Evolutionary conservation across 2,797 vertebrate species (phyloP).

Genomic region (Tamandua tetradactyla): DNA sequence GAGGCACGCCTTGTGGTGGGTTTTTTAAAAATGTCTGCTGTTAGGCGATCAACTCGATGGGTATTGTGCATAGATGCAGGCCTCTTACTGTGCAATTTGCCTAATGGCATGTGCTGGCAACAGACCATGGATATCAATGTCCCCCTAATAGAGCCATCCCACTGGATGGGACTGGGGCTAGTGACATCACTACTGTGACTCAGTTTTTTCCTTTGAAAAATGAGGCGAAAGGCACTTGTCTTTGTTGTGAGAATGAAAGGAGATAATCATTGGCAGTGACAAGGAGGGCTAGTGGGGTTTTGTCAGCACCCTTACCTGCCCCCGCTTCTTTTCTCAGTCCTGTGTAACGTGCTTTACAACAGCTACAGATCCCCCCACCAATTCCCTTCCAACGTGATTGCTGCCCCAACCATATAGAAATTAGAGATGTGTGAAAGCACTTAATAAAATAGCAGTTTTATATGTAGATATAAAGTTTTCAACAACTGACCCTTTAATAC

Average conservation of each 20-base stretch:
- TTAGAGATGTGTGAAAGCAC: not conserved
- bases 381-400: not conserved
- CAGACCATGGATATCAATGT: not conserved
- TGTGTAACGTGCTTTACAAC: not conserved
- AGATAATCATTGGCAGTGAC: not conserved
- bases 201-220: not conserved
- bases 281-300: not conserved
- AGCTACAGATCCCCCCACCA: not conserved
- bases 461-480: not conserved
- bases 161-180: not conserved
- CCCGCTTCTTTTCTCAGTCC: not conserved
- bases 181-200: not conserved
- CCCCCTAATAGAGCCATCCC: not conserved
- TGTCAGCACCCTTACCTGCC: not conserved
- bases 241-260: not conserved
- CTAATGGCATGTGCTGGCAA: not conserved
- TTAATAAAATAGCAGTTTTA: not conserved
- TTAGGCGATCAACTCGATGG: fast-evolving
- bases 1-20: slow-evolving; percentile 88
- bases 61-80: fast-evolving
- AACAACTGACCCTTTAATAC: not conserved
- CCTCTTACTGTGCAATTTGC: not conserved
- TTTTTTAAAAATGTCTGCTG: not conserved
- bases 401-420: not conserved
- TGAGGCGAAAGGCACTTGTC: not conserved